Evolutionary conservation across 2,797 vertebrate genomes (phyloP), one percentile per base, ranked within the genome.

Genomic region (Urosaurus nigricauda): DNA sequence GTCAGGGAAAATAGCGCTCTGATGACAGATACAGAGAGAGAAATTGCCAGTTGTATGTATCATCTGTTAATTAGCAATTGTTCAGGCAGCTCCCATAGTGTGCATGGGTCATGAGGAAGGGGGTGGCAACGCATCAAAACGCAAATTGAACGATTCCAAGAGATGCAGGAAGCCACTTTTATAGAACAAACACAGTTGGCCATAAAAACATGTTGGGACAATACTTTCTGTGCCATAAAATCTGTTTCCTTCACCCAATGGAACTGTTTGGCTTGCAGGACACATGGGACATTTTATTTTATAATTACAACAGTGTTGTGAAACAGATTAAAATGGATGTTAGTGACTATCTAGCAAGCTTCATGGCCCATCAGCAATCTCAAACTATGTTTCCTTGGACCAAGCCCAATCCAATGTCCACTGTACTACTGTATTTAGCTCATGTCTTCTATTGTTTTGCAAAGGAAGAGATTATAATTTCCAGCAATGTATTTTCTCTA

Each of bases 21-120:
- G 77, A 93, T 90, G 58, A 84, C 83, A 90, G 92, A 90, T 88
- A 80, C 78, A 91, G 90, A 87, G 91, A 93, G 40, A 81, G 37
- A 63, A 35, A 32, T 14, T 47, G 43, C 51, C n/a, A 35, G 37
- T 63, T 29, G 71, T 3, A 35, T 29, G n/a, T 35, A 43, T 37
- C 37, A 29, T 32, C 40, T 40, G 16, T 83, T 53, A 56, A 53
- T 47, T n/a, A 60, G 21, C 68, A 43, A 32, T 63, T 19, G 47
- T 32, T 74, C 47, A 26, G 32, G 53, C 29, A 85, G 26, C 29
- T 35, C 75, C 35, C 47, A 29, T 1, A 8, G 12, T 47, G 26
- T 63, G 11, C 17, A 32, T 56, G 29, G 40, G 37, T 71, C 40
- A 51, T 24, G 74, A 7, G n/a, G 84, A 43, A 74, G 35, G n/a